Conservation (phyloP, 2,888 invertebrate genomes). For the Brachyptera putata region DNA sequence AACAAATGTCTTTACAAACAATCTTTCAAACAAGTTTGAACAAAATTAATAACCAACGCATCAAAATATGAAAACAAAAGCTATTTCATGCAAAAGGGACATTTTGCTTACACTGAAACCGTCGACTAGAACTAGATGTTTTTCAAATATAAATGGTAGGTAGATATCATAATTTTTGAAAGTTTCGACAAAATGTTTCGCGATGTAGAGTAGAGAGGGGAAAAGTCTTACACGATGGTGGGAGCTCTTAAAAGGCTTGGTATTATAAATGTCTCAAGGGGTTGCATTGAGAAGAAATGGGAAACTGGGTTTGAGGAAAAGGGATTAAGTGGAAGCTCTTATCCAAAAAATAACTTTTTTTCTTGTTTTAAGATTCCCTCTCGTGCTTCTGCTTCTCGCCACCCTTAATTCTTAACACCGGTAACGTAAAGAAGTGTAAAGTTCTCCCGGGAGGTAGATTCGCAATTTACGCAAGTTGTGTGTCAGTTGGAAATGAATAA, state of each 20-base stretch:
- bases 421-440: constrained; percentile 24
- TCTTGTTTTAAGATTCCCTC: neutral
- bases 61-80: too few species aligned
- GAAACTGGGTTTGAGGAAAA: constrained; percentile 12
- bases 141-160: too few species aligned
- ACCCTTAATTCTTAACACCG: neutral
- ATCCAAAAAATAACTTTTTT: constrained; percentile 7
- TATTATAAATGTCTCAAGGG: constrained; percentile 28
- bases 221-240: too few species aligned
- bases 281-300: constrained; percentile 20
- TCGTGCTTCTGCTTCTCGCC: neutral
- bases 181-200: too few species aligned
- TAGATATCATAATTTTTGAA: too few species aligned
- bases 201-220: too few species aligned
- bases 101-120: too few species aligned
- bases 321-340: constrained; percentile 30
- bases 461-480: constrained; percentile 1
- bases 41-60: too few species aligned
- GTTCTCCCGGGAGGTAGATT: constrained; percentile 21
- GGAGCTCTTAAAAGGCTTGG: constrained; percentile 1
- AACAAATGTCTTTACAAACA: neutral
- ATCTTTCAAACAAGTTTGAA: too few species aligned
- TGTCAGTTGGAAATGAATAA: constrained; percentile 27
- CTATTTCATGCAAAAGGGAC: too few species aligned
- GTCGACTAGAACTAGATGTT: too few species aligned